These are phyloP conservation scores for Guaruba guarouba DNA, from an alignment of 2,113 vertebrate species.

Conservation along the genomic window DNA sequence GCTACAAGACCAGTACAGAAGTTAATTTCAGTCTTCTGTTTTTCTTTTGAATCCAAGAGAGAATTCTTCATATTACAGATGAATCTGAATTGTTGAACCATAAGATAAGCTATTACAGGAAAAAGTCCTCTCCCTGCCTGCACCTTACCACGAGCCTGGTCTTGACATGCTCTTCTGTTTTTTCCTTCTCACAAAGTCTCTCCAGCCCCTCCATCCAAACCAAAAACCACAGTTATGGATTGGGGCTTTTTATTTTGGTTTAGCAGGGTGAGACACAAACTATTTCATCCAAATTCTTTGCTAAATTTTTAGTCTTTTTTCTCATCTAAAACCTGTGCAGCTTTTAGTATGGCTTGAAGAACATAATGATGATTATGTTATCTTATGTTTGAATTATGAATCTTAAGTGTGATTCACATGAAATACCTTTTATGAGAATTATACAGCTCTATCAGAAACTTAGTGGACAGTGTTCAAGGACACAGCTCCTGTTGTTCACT, in stretches of 20 bases:
- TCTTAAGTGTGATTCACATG: background rate
- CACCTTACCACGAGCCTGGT: background rate
- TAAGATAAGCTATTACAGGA: background rate
- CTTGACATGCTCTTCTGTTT: background rate
- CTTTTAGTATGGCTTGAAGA: background rate
- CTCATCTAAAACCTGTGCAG: background rate
- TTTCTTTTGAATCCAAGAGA: background rate
- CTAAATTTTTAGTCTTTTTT: background rate
- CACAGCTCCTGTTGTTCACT: background rate
- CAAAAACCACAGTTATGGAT: background rate
- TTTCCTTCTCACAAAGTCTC: rapidly evolving
- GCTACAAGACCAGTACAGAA: background rate
- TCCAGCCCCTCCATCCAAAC: background rate
- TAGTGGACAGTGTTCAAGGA: background rate
- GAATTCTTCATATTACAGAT: background rate
- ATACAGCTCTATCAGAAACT: background rate
- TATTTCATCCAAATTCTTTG: background rate
- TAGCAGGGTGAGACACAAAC: background rate
- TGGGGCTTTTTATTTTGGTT: background rate
- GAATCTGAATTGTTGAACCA: background rate
- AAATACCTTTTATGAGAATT: background rate
- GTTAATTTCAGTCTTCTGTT: background rate
- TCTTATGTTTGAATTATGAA: no score
- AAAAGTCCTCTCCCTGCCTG: background rate
- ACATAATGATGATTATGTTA: background rate